phyloP scores from a whole-genome alignment of 1,140 invertebrate genomes.

The Trichomalopsis sarcophagae region DNA sequence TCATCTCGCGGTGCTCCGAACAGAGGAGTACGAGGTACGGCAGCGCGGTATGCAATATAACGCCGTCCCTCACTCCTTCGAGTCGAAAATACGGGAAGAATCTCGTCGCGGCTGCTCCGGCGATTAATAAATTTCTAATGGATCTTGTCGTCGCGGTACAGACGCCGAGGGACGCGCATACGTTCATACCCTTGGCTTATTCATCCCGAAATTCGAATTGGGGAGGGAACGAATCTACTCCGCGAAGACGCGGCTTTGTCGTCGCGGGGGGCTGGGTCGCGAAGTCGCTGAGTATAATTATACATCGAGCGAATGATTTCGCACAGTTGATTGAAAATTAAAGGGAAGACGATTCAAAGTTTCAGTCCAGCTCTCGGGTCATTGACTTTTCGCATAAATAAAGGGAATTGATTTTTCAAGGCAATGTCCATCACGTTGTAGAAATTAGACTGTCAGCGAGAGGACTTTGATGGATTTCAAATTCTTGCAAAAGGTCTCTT shows the following conservation, averaged over 20 bases:
- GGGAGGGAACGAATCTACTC: conserved; percentile 8
- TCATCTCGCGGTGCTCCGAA: background rate
- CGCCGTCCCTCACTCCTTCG: background rate
- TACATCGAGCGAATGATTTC: conserved; percentile 1
- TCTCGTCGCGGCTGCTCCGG: background rate
- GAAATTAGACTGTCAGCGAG: no score
- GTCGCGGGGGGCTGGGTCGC: background rate
- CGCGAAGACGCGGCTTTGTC: background rate
- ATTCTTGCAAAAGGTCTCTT: background rate
- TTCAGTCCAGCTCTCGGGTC: no score
- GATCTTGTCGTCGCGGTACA: conserved; percentile 14
- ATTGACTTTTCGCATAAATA: no score
- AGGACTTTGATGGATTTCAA: background rate
- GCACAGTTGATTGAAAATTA: no score
- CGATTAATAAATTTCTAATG: conserved; percentile 46
- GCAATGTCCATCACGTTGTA: no score
- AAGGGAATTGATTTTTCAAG: no score
- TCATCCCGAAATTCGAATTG: conserved; percentile 5
- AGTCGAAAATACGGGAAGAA: conserved; percentile 16
- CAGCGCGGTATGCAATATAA: background rate
- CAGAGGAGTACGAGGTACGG: no score
- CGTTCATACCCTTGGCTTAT: background rate
- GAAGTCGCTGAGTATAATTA: conserved; percentile 7
- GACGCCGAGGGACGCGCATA: background rate
- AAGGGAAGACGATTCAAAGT: no score